phyloP scores from a whole-genome alignment of 2,113 vertebrate genomes.

The Hippocampus mohnikei region DNA sequence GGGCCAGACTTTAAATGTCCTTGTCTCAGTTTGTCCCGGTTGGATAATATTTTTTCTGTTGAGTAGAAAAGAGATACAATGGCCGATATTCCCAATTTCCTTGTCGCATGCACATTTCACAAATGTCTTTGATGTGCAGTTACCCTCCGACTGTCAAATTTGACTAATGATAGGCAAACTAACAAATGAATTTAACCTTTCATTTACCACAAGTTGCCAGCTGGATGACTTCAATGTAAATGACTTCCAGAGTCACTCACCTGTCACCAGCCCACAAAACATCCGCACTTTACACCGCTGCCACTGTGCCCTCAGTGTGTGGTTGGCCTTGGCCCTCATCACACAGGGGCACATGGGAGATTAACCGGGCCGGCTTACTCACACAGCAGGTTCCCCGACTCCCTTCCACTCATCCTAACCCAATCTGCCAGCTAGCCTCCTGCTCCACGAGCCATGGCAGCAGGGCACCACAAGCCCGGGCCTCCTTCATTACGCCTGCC shows the following conservation, averaged over 20 bases:
- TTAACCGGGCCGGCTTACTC: constrained; percentile 68
- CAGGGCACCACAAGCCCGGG: constrained; percentile 63
- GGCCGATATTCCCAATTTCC: neutral
- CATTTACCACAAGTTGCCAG: constrained; percentile 3
- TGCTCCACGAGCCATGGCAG: constrained; percentile 67
- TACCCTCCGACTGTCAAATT: neutral
- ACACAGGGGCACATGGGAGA: constrained; percentile 65
- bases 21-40: neutral
- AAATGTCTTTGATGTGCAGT: neutral
- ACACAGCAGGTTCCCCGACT: constrained; percentile 63
- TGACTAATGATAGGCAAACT: neutral
- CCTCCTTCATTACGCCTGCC: constrained; percentile 75
- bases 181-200: constrained; percentile 4
- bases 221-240: constrained; percentile 28
- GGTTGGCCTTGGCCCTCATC: constrained; percentile 63
- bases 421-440: constrained; percentile 74
- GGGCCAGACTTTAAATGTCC: too few relatives aligned
- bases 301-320: constrained; percentile 49
- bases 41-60: neutral
- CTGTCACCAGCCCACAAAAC: constrained; percentile 32
- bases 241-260: constrained; percentile 29
- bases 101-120: neutral
- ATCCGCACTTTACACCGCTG: constrained; percentile 43
- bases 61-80: neutral
- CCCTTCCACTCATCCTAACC: constrained; percentile 65